These are phyloP conservation scores for Fukomys damarensis DNA, from an alignment of 2,113 vertebrate genomes.

Conservation along the genomic window DNA sequence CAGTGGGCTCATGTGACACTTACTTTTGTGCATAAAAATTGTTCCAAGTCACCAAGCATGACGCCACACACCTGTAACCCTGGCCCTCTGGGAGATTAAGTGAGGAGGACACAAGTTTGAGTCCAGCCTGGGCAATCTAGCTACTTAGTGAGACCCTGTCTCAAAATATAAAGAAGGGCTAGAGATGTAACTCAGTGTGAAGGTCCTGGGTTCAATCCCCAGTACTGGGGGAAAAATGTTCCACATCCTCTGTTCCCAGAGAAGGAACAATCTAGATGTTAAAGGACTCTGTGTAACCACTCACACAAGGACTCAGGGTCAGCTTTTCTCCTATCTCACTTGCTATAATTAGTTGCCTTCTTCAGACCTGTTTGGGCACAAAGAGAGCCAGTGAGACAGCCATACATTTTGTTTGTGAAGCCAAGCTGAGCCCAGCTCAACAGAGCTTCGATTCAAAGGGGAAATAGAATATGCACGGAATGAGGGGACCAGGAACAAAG, in stretches of 20 bases:
- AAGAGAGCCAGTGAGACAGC: conserved; percentile 58
- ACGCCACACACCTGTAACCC: not conserved
- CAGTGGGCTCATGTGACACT: not conserved
- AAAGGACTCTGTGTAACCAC: conserved; percentile 14
- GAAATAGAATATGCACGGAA: conserved; percentile 78
- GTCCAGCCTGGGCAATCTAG: not conserved
- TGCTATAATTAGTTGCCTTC: conserved; percentile 18
- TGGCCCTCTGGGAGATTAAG: not conserved
- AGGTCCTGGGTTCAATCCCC: not conserved
- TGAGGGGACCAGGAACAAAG: conserved; percentile 79
- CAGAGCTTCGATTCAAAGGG: conserved; percentile 73
- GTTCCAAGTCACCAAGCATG: not conserved
- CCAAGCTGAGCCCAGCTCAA: conserved; percentile 76
- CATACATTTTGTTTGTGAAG: conserved; percentile 66
- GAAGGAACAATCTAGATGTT: conserved; percentile 19
- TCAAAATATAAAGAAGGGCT: not conserved
- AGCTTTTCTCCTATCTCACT: conserved; percentile 50
- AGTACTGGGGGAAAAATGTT: not conserved
- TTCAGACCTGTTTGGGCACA: conserved; percentile 48
- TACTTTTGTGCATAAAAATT: conserved; percentile 36
- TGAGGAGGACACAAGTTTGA: not conserved
- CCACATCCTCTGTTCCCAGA: not conserved
- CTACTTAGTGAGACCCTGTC: not conserved
- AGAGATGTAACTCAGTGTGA: too few relatives aligned
- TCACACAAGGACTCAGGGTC: conserved; percentile 24